A percentile compares a stretch with the other conserved stretches of the same genome.
phyloP scores from a whole-genome alignment of 2,888 invertebrate genomes.

The Ametastegia equiseti region DNA sequence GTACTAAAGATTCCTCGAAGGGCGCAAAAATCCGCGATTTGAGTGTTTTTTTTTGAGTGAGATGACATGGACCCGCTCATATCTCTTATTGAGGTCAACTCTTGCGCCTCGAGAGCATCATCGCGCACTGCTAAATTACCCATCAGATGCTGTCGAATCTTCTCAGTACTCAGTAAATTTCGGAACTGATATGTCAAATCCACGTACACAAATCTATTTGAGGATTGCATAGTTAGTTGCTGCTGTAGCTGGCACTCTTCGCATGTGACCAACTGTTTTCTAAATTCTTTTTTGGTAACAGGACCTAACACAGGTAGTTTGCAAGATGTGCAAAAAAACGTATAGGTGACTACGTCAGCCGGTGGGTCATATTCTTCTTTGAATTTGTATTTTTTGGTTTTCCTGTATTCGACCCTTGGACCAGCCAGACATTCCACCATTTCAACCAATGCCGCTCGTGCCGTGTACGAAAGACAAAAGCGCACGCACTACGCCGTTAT shows the following conservation, averaged over 20 bases:
- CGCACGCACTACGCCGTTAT: conserved; percentile 47
- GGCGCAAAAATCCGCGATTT: no score
- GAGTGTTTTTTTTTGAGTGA: no score
- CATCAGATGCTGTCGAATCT: conserved; percentile 43
- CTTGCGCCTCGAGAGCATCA: neutral
- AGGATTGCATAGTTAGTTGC: conserved; percentile 28
- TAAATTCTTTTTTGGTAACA: conserved; percentile 23
- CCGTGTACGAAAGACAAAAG: conserved; percentile 45
- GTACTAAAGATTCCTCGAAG: no score
- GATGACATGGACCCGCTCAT: no score
- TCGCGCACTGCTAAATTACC: conserved; percentile 12
- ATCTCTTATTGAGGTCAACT: conserved; percentile 38
- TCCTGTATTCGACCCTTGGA: conserved; percentile 49
- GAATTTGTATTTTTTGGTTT: conserved; percentile 47
- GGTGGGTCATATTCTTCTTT: conserved; percentile 51
- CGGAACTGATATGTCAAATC: conserved; percentile 53
- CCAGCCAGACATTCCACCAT: conserved; percentile 52
- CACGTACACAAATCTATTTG: conserved; percentile 53
- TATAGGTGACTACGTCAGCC: conserved; percentile 44
- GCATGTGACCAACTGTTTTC: conserved; percentile 18
- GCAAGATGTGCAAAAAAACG: conserved; percentile 54
- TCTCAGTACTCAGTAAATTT: conserved; percentile 41
- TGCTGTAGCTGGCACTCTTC: conserved; percentile 25
- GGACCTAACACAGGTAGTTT: conserved; percentile 46
- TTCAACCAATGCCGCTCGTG: conserved; percentile 49